Conservation (phyloP, 2,113 vertebrate species). For the Pelecanoides urinatrix region DNA sequence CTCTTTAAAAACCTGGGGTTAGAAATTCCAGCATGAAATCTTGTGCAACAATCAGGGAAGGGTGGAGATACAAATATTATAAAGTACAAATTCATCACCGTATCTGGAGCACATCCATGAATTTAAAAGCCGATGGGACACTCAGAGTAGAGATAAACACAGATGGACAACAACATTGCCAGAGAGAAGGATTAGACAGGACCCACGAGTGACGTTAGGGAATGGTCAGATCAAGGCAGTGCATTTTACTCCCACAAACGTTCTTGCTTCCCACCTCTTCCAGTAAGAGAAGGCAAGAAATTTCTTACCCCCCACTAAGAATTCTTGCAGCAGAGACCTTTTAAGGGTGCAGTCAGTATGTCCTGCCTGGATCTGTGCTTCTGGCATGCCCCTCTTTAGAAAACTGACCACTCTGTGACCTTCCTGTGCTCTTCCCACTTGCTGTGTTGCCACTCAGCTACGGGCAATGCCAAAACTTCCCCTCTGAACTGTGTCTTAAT, state of each 20-base stretch:
- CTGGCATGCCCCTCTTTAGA: neutral
- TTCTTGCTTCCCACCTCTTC: constrained; percentile 42
- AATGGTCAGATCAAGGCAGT: neutral
- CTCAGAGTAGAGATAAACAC: constrained; percentile 57
- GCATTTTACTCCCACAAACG: neutral
- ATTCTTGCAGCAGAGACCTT: constrained; percentile 9
- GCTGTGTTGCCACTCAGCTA: neutral
- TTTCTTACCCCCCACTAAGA: constrained; percentile 38
- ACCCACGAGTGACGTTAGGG: neutral
- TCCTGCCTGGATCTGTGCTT: neutral
- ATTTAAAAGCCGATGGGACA: constrained; percentile 13
- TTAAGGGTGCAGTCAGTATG: neutral
- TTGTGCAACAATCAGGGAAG: constrained; percentile 29
- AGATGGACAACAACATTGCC: constrained; percentile 43
- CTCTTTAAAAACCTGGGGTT: neutral
- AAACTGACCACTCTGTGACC: neutral
- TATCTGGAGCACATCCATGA: constrained; percentile 46
- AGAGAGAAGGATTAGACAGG: constrained; percentile 36
- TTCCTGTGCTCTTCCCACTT: neutral
- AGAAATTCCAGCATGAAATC: constrained; percentile 4
- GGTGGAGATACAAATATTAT: constrained; percentile 51
- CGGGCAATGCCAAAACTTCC: neutral
- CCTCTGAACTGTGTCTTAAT: constrained; percentile 6
- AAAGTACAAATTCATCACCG: constrained; percentile 19
- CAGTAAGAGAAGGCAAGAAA: neutral